Evolutionary conservation across 2,113 vertebrate species (phyloP).

Genomic region (Paralichthys olivaceus): DNA sequence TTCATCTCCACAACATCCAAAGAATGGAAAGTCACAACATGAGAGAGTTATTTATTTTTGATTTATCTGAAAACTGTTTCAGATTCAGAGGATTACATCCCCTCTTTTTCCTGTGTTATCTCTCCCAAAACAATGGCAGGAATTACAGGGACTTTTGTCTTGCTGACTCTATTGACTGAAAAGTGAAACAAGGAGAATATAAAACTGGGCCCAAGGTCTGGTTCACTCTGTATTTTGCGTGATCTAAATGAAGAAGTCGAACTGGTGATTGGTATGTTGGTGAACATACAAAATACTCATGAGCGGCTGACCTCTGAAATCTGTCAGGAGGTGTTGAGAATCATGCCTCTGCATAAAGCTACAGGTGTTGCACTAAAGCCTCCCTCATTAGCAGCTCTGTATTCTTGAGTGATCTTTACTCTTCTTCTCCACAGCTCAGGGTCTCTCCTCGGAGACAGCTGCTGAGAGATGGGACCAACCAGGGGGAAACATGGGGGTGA

Average conservation of each 20-base stretch:
- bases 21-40: constrained; percentile 11
- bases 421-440: neutral
- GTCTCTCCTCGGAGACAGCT: constrained; percentile 11
- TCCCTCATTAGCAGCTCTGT: neutral
- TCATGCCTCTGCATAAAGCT: neutral
- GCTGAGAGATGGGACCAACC: constrained; percentile 33
- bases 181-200: constrained; percentile 51
- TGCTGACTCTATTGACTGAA: constrained; percentile 48
- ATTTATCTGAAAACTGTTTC: constrained; percentile 53
- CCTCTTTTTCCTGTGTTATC: constrained; percentile 71
- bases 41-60: constrained; percentile 37
- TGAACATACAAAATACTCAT: no score
- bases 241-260: neutral
- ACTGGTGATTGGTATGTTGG: neutral
- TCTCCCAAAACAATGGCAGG: constrained; percentile 73
- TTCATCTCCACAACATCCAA: constrained; percentile 5
- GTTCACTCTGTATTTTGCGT: constrained; percentile 14
- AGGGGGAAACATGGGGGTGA: constrained; percentile 41
- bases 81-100: constrained; percentile 58
- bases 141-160: constrained; percentile 52
- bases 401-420: constrained; percentile 24
- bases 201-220: constrained; percentile 17
- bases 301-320: neutral
- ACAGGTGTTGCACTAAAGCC: constrained; percentile 8
- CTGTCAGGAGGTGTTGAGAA: neutral